These are phyloP conservation scores for Lydus trimaculatus DNA, from an alignment of 2,888 invertebrate species.

Conservation along the genomic window DNA sequence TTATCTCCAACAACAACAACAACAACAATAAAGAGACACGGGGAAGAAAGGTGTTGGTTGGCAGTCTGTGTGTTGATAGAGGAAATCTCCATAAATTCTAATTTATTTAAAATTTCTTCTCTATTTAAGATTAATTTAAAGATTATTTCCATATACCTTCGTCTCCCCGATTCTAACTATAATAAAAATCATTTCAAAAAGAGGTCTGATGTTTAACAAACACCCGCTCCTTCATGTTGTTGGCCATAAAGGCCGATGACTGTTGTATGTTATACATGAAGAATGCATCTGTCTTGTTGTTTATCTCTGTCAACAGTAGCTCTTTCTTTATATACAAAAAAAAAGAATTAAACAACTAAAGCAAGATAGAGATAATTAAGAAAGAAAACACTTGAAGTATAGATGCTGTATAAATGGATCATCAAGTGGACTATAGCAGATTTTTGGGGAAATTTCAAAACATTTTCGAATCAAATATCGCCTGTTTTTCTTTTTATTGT, in stretches of 20 bases:
- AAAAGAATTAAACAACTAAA: neutral
- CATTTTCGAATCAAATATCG: neutral
- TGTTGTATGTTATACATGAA: slow-evolving; percentile 29
- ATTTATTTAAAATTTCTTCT: neutral
- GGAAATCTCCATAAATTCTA: neutral
- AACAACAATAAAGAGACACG: neutral
- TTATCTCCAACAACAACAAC: neutral
- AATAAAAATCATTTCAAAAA: neutral
- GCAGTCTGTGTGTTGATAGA: neutral
- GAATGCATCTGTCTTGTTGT: slow-evolving; percentile 46
- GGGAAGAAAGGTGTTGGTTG: neutral
- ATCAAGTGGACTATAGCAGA: neutral
- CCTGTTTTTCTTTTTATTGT: neutral
- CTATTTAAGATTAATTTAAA: neutral
- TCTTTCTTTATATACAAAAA: slow-evolving; percentile 25
- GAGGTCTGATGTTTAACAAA: slow-evolving; percentile 14
- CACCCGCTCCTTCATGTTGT: slow-evolving; percentile 10
- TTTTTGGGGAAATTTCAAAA: neutral
- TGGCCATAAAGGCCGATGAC: slow-evolving; percentile 31
- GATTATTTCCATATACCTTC: neutral
- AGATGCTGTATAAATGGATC: no score
- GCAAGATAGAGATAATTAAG: neutral
- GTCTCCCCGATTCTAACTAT: no score
- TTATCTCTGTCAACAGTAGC: slow-evolving; percentile 44
- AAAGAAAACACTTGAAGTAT: no score